Base-by-base conservation (phyloP, 2,113 vertebrate species). In the Varanus salvator region DNA sequence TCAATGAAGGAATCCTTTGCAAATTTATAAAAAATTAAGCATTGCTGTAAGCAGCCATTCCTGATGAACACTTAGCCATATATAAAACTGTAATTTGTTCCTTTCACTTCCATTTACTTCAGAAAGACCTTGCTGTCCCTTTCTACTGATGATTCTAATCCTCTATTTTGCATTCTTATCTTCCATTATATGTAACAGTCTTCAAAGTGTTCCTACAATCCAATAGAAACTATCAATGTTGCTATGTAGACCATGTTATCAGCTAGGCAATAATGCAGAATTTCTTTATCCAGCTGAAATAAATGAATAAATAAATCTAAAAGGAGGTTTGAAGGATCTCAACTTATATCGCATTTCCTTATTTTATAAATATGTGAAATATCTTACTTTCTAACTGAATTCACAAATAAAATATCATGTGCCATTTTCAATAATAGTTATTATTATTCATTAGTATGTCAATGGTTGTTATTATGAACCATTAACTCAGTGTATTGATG, bases 1-100 rank as follows among this genome's bases (percentile, higher is more conserved):
- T 91, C 85, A 91, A 92, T 21, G 29, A 75, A 86, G 8, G 87
- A 1, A 83, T 75, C 44, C 8, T 34, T 86, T 88, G 9, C 75
- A 84, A 91, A 80, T 93, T 87, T 29, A 0, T 72, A 72, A 87
- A 19, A 34, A 88, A 85, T 86, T 29, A 80, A 0, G 88, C 17
- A 84, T 71, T 77, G 12, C 7, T 90, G 31, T 23, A 92, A 93
- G 76, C 0, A 68, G 7, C 9, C 17, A 85, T 92, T 89, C 74
- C 6, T 72, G 29, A 15, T n/a, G 44, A 50, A 85, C 21, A n/a
- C 14, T 66, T 44, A 84, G 34, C 31, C 6, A 57, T 80, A 11
- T 23, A 82, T 80, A 66, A 91, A 88, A 77, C 90, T 29, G 38
- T 52, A 52, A 0, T 68, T 90, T 87, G 86, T 87, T 34, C 2